phyloP scores from a whole-genome alignment of 2,113 vertebrate species.

The Toxostoma redivivum region DNA sequence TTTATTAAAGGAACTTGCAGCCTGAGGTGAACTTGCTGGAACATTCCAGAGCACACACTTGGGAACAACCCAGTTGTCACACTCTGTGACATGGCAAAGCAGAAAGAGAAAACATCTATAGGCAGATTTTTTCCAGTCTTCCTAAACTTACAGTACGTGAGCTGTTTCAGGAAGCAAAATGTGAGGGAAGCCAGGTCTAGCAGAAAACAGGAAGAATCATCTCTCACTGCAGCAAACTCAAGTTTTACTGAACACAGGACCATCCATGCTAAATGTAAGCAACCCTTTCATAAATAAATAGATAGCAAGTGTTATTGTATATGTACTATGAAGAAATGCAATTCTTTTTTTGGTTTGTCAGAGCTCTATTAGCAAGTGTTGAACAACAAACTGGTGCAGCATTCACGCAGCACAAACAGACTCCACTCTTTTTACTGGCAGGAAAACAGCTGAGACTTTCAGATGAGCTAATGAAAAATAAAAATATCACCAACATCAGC shows the following conservation, averaged over 20 bases:
- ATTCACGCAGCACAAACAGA: fast-evolving
- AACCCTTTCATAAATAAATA: not conserved
- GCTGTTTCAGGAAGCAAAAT: not conserved
- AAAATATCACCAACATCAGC: not conserved
- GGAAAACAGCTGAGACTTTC: not conserved
- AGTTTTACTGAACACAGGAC: not conserved
- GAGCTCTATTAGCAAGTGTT: not conserved
- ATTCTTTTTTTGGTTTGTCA: not conserved
- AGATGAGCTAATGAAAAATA: constrained; percentile 2
- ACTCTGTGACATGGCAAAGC: not conserved
- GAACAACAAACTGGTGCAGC: not conserved
- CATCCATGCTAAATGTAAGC: not conserved
- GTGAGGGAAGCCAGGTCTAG: not conserved
- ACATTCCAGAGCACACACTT: not conserved
- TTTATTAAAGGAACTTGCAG: not conserved
- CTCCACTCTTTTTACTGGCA: not conserved
- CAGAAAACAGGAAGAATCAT: not conserved
- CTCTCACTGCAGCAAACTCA: not conserved
- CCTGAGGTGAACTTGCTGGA: not conserved
- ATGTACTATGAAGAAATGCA: not conserved
- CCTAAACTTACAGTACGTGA: not conserved
- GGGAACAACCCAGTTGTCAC: not conserved
- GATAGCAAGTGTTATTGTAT: not conserved
- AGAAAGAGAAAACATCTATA: not conserved
- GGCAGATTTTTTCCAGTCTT: not conserved